Evolutionary conservation across 2,113 vertebrate species (phyloP).

Genomic region (Danionella cerebrum): DNA sequence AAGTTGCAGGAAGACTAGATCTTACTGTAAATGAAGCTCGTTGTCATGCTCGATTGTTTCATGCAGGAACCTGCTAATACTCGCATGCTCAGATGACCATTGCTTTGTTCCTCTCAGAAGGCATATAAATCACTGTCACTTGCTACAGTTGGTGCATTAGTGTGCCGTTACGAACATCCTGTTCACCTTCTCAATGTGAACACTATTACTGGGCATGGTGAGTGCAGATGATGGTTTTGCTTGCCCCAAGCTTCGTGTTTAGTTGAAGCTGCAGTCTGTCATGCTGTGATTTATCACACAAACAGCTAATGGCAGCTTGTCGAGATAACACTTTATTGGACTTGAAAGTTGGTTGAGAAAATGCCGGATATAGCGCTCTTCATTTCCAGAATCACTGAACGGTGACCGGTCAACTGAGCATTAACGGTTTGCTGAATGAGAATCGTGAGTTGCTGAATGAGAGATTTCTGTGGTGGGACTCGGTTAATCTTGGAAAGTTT

Average conservation of each 20-base stretch:
- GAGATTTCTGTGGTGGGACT: slow-evolving; percentile 40
- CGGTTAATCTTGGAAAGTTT: slow-evolving; percentile 38
- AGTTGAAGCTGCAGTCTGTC: slow-evolving; percentile 58
- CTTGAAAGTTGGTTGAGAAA: slow-evolving; percentile 39
- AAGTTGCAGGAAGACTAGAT: neutral
- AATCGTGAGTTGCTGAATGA: neutral
- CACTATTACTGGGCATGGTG: slow-evolving; percentile 20
- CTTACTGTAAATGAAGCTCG: slow-evolving; percentile 23
- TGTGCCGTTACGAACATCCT: slow-evolving; percentile 16
- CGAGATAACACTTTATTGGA: slow-evolving; percentile 58
- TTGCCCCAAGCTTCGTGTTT: slow-evolving; percentile 54
- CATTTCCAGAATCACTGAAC: slow-evolving; percentile 29
- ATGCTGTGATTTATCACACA: slow-evolving; percentile 61
- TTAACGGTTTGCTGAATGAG: slow-evolving; percentile 24
- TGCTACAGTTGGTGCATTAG: slow-evolving; percentile 35
- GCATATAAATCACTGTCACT: slow-evolving; percentile 34
- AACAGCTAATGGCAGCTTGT: slow-evolving; percentile 47
- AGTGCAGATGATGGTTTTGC: slow-evolving; percentile 26
- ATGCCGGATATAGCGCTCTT: slow-evolving; percentile 23
- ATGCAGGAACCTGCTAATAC: neutral
- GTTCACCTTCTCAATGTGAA: slow-evolving; percentile 33
- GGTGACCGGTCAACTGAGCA: slow-evolving; percentile 17
- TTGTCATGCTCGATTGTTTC: slow-evolving; percentile 6
- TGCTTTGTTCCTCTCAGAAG: neutral
- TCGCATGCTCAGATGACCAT: neutral